A percentile compares a stretch with the other conserved stretches of the same genome.
phyloP scores from a whole-genome alignment of 2,113 vertebrate genomes.

The Rynchops niger region DNA sequence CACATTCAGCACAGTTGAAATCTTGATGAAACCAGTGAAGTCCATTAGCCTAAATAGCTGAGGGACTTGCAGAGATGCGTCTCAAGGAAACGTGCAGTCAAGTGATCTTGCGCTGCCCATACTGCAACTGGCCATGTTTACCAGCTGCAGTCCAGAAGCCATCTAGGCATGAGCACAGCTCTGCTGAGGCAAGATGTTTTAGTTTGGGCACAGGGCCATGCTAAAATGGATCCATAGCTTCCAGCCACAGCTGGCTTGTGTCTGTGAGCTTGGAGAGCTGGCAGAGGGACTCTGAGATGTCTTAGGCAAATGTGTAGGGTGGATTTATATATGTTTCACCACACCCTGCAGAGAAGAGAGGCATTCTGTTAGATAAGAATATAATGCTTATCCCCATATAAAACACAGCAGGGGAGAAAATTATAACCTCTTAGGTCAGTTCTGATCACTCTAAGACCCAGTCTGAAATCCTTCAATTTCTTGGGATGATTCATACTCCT shows the following conservation, averaged over 20 bases:
- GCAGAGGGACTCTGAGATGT: background rate
- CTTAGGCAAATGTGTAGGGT: background rate
- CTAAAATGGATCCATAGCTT: background rate
- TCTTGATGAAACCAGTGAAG: background rate
- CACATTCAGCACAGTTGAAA: background rate
- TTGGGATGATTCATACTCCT: background rate
- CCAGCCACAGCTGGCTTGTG: constrained; percentile 9
- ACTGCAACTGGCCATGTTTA: background rate
- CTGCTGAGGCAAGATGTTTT: background rate
- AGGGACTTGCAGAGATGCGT: background rate
- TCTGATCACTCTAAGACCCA: background rate
- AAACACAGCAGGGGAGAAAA: background rate
- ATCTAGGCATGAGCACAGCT: background rate
- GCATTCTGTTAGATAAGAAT: background rate
- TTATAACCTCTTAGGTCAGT: background rate
- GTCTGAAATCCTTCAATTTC: background rate
- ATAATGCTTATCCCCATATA: background rate
- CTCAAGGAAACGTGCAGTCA: background rate
- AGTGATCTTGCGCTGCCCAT: background rate
- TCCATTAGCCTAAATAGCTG: background rate
- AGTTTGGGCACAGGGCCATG: background rate
- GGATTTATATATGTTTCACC: background rate
- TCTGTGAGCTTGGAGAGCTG: background rate
- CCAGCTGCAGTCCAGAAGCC: background rate
- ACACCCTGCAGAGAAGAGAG: background rate